Evolutionary conservation across 2,888 invertebrate genomes (phyloP).

Genomic region (Ptychoptera albimana): DNA sequence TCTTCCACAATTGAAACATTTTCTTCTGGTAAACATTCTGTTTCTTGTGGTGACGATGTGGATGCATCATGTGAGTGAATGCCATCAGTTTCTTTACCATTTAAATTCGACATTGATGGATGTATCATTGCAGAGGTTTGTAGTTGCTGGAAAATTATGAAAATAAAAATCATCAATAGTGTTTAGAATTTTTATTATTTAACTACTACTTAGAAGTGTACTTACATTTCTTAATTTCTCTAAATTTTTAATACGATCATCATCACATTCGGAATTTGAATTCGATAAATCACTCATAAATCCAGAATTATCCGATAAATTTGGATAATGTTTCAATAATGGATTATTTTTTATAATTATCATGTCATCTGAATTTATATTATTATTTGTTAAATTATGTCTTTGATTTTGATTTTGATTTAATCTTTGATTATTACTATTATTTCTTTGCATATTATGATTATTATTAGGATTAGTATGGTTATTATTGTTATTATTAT

Average conservation of each 20-base stretch:
- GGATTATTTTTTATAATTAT: conserved; percentile 69
- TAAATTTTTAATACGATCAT: conserved; percentile 9
- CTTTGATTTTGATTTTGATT: conserved; percentile 7
- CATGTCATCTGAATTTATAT: conserved; percentile 36
- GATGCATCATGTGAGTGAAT: conserved; percentile 15
- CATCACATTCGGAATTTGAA: conserved; percentile 49
- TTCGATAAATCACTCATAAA: conserved; percentile 41
- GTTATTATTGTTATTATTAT: conserved; percentile 7
- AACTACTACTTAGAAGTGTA: conserved; percentile 5
- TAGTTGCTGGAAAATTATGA: conserved; percentile 30
- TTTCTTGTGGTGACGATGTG: conserved; percentile 27
- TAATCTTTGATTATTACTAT: conserved; percentile 18
- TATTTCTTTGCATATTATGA: too few species aligned
- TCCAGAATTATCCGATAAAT: conserved; percentile 31
- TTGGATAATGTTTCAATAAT: conserved; percentile 45
- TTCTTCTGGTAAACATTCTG: conserved; percentile 63
- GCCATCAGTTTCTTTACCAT: conserved; percentile 8
- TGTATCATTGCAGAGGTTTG: conserved; percentile 61
- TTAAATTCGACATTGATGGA: conserved; percentile 29
- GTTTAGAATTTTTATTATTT: too few species aligned
- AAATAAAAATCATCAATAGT: too few species aligned
- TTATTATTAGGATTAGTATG: too few species aligned
- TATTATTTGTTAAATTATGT: not conserved
- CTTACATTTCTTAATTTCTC: conserved; percentile 26
- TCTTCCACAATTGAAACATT: conserved; percentile 77